Evolutionary conservation across 2,113 vertebrate genomes (phyloP), one percentile per base, ranked within the genome.

Genomic region (Cephalophus harveyi): DNA sequence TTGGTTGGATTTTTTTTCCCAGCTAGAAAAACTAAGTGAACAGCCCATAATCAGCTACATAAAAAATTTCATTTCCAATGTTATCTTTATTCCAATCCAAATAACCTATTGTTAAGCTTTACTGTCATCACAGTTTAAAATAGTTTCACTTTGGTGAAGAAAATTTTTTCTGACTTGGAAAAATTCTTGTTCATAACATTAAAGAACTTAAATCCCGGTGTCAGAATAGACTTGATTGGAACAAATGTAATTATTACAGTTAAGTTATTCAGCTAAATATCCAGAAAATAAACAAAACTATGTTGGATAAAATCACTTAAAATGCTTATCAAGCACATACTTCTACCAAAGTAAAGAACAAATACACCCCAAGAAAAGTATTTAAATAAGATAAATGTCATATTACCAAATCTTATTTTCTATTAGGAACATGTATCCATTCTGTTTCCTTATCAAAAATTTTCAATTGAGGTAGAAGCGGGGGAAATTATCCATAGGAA

Each of bases 1-100:
- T 76, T 60, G 67, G 52, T 46, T 46, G 71, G 62, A n/a, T 50
- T 71, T 92, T 84, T 84, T 67, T 46, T 36, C 85, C 78, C 54
- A 93, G 52, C 33, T 82, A 95, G 48, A 89, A 87, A 97, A 91
- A 76, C 33, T 86, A 91, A 92, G 43, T 88, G 19, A 96, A 40
- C 60, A 86, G 60, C 36, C 52, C 62, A 86, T 36, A 86, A 94
- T 67, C 89, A 71, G 93, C 81, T 94, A 95, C 55, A 97, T 62
- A 95, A 97, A 97, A 95, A 50, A 48, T 46, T 94, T 91, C 88
- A 94, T 95, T 92, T 88, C 92, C 76, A 94, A 43, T 95, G 85
- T 96, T 92, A 96, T 94, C 85, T 96, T 97, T 97, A 96, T 83
- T 94, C 81, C 76, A 94, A 97, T 91, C 55, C 88, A 97, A 97